phyloP scores from a whole-genome alignment of 1,140 invertebrate species.

The Rhopalosiphum maidis region DNA sequence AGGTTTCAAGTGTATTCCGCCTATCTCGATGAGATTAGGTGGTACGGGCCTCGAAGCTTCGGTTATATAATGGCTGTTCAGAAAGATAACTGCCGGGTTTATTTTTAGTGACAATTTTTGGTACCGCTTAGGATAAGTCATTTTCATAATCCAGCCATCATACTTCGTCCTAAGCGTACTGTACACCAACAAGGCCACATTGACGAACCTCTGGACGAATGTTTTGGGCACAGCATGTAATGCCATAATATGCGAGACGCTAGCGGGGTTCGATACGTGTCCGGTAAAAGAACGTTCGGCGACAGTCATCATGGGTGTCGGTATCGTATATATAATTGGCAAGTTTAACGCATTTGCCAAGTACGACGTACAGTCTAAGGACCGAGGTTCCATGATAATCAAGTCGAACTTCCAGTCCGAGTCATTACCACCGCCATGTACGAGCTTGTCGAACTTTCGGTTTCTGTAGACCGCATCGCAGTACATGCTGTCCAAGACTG shows the following conservation, averaged over 20 bases:
- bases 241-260: not conserved
- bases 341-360: not conserved
- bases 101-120: not conserved
- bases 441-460: not conserved
- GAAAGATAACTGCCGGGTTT: not conserved
- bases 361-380: not conserved
- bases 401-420: not conserved
- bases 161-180: too few relatives aligned
- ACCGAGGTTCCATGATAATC: not conserved
- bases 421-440: too few relatives aligned
- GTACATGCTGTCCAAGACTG: not conserved
- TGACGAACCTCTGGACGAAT: not conserved
- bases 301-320: not conserved
- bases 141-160: too few relatives aligned
- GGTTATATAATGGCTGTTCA: not conserved
- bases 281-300: not conserved
- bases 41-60: conserved; percentile 18
- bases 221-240: not conserved
- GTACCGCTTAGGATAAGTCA: not conserved
- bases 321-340: not conserved
- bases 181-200: not conserved
- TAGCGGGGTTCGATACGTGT: not conserved
- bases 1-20: conserved; percentile 58
- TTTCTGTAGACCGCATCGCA: not conserved
- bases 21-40: not conserved